Conservation (phyloP, 2,888 invertebrate species). For the Cosmia pyralina region DNA sequence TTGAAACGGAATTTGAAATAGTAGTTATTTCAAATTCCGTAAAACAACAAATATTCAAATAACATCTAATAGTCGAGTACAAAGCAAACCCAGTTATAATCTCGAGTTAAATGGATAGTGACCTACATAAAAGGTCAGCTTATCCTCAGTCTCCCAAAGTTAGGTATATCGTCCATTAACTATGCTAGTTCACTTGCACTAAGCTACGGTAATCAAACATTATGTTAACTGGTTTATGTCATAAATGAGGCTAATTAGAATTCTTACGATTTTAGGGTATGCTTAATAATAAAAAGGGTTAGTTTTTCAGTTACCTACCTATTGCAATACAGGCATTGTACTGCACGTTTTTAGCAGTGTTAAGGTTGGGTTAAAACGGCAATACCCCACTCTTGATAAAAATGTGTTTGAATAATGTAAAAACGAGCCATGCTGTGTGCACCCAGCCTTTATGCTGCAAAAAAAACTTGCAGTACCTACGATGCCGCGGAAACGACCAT, state of each 20-base stretch:
- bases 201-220: slow-evolving; percentile 23
- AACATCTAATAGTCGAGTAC: slow-evolving; percentile 6
- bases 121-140: slow-evolving; percentile 30
- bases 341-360: too few species aligned
- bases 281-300: too few species aligned
- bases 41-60: too few species aligned
- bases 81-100: slow-evolving; percentile 32
- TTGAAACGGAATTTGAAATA: too few species aligned
- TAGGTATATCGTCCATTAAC: slow-evolving; percentile 22
- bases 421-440: too few species aligned
- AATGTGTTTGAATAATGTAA: too few species aligned
- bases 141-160: slow-evolving; percentile 31
- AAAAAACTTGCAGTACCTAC: neutral
- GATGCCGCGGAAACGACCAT: neutral
- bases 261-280: too few species aligned
- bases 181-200: slow-evolving; percentile 20
- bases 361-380: too few species aligned
- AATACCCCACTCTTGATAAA: neutral
- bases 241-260: slow-evolving; percentile 4
- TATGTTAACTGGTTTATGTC: slow-evolving; percentile 16
- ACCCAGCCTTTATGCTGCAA: neutral
- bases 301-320: too few species aligned
- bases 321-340: too few species aligned
- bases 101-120: slow-evolving; percentile 22
- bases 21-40: neutral